phyloP scores from a whole-genome alignment of 2,888 invertebrate species.

The Leptopterna dolabrata region DNA sequence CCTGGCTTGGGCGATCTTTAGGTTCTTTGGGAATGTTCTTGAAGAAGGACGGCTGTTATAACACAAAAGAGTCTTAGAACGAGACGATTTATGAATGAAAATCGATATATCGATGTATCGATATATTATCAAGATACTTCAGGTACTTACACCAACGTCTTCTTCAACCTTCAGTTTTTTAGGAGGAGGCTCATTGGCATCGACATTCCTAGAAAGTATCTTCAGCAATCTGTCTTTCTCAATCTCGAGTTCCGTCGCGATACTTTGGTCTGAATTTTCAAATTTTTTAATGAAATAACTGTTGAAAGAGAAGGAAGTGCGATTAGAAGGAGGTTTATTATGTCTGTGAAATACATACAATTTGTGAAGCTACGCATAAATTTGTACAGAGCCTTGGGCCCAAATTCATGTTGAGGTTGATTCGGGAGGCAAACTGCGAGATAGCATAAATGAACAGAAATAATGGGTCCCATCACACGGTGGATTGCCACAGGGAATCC shows the following conservation, averaged over 20 bases:
- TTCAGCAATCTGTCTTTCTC: constrained; percentile 56
- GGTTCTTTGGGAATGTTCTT: constrained; percentile 21
- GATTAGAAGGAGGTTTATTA: too few relatives aligned
- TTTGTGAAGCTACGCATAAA: too few relatives aligned
- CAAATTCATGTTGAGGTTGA: neutral
- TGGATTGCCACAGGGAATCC: too few relatives aligned
- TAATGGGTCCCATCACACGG: too few relatives aligned
- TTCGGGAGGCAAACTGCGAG: too few relatives aligned
- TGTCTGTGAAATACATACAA: too few relatives aligned
- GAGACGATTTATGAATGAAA: too few relatives aligned
- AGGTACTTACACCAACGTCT: constrained; percentile 8
- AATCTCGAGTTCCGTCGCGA: constrained; percentile 60
- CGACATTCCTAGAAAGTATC: constrained; percentile 15
- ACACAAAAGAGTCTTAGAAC: too few relatives aligned
- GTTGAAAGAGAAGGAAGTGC: neutral
- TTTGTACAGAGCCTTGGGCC: too few relatives aligned
- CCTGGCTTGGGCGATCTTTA: constrained; percentile 62
- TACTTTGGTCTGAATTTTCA: constrained; percentile 48
- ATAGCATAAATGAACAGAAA: too few relatives aligned
- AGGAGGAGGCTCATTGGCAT: neutral
- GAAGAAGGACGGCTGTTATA: constrained; percentile 29
- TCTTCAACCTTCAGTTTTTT: constrained; percentile 43
- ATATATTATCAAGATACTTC: too few relatives aligned
- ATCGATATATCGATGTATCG: too few relatives aligned
- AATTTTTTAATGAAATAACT: constrained; percentile 57